These are phyloP conservation scores for Netelia fuscicornis DNA, from an alignment of 2,888 invertebrate genomes.

Conservation along the genomic window DNA sequence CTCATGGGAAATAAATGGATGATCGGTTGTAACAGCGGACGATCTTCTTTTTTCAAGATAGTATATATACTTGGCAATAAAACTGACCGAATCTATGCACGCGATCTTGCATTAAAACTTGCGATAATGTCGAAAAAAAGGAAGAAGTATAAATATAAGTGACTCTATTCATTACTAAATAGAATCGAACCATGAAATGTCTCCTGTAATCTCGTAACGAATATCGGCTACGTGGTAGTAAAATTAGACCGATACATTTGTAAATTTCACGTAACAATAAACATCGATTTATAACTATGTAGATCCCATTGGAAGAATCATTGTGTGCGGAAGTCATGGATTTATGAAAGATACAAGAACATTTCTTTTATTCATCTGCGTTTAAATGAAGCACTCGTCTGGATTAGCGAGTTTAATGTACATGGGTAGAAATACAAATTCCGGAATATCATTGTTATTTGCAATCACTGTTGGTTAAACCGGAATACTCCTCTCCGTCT, in stretches of 20 bases:
- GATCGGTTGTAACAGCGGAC: neutral
- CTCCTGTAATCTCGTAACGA: constrained; percentile 14
- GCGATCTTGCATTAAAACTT: constrained; percentile 5
- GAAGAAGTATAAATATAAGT: constrained; percentile 1
- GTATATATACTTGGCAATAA: neutral
- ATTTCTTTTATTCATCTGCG: constrained; percentile 23
- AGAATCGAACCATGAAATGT: constrained; percentile 10
- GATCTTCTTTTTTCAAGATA: neutral
- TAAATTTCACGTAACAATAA: constrained; percentile 82
- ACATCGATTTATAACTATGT: constrained; percentile 79
- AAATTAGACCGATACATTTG: constrained; percentile 75
- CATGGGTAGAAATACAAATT: neutral
- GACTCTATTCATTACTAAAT: constrained; percentile 6
- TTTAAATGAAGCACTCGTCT: neutral
- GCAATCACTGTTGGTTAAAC: neutral
- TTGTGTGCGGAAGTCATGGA: neutral
- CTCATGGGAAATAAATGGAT: neutral
- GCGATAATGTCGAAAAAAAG: constrained; percentile 7
- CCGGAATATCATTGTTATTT: neutral
- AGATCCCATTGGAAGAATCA: neutral
- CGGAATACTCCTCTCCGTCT: neutral
- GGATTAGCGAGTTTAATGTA: neutral
- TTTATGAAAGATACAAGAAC: constrained; percentile 35
- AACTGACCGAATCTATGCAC: neutral
- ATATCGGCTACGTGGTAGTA: constrained; percentile 32